Evolutionary conservation across 2,888 invertebrate genomes (phyloP).

Genomic region (Scaptomyza polygonia): DNA sequence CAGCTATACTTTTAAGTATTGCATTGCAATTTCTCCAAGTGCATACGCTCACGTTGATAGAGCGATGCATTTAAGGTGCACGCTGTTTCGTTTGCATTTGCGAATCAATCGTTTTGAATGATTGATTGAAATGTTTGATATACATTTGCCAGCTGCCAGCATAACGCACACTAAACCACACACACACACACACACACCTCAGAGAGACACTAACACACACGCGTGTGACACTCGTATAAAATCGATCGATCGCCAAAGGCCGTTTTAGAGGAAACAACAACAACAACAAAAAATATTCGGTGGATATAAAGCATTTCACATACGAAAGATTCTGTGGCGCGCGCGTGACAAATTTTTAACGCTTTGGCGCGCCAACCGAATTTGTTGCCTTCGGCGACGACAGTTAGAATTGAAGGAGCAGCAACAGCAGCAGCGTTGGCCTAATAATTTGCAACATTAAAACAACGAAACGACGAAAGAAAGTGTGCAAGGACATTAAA

Average conservation of each 20-base stretch:
- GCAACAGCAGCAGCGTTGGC: slow-evolving; percentile 12
- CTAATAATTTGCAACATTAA: slow-evolving; percentile 66
- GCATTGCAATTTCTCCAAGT: not conserved
- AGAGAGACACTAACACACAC: not conserved
- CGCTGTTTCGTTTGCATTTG: slow-evolving; percentile 66
- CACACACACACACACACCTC: not conserved
- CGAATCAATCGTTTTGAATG: slow-evolving; percentile 77
- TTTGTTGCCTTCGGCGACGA: slow-evolving; percentile 52
- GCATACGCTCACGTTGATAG: slow-evolving; percentile 1
- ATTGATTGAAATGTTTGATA: slow-evolving; percentile 78
- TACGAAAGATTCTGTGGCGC: slow-evolving; percentile 43
- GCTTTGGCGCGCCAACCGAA: slow-evolving; percentile 66
- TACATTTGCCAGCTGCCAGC: slow-evolving; percentile 69
- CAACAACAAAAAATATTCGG: slow-evolving; percentile 6
- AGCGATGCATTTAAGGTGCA: slow-evolving; percentile 19
- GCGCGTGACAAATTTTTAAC: slow-evolving; percentile 79
- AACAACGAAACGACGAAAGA: not conserved
- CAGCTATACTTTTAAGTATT: no score
- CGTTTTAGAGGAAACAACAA: no score
- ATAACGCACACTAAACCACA: slow-evolving; percentile 10
- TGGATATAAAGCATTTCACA: slow-evolving; percentile 37
- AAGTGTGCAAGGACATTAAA: no score
- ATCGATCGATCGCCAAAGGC: slow-evolving; percentile 66
- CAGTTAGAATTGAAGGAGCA: slow-evolving; percentile 8
- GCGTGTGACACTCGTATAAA: slow-evolving; percentile 24